A percentile compares a stretch with the other conserved stretches of the same genome.
These are phyloP conservation scores for Saccostrea cuccullata DNA, from an alignment of 1,140 invertebrate species.

Conservation along the genomic window DNA sequence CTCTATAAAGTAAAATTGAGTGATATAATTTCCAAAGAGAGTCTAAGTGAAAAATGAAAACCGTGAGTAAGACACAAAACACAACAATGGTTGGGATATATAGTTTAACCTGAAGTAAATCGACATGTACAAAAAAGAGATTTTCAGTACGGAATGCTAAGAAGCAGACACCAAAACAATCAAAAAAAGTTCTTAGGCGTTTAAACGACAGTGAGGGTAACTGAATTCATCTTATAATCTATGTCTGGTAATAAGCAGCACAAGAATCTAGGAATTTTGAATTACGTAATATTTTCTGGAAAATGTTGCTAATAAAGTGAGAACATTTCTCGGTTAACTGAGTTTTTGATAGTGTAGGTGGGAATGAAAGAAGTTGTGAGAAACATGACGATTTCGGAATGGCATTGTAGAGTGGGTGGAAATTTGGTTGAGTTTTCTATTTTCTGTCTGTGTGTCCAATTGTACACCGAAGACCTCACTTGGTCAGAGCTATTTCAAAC, in stretches of 20 bases:
- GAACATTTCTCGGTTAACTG: neutral
- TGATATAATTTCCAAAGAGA: too few species aligned
- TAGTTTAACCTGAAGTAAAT: neutral
- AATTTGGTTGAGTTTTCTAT: neutral
- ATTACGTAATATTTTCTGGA: neutral
- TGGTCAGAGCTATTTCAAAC: too few species aligned
- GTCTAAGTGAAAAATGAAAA: too few species aligned
- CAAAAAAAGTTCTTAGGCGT: neutral
- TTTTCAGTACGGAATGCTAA: neutral
- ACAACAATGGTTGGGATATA: too few species aligned
- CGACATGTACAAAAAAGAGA: neutral
- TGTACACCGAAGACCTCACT: too few species aligned
- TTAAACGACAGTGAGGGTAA: neutral
- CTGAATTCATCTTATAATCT: neutral
- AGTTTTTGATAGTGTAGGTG: neutral
- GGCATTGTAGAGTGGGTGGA: neutral
- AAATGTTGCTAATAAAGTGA: neutral
- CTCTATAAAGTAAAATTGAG: too few species aligned
- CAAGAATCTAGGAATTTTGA: neutral
- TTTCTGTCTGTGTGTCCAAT: neutral
- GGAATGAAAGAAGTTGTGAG: neutral
- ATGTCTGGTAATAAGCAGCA: neutral
- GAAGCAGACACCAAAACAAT: neutral
- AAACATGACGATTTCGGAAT: neutral
- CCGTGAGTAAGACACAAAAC: too few species aligned